phyloP scores from a whole-genome alignment of 2,888 invertebrate species.

The Tinea pellionella region DNA sequence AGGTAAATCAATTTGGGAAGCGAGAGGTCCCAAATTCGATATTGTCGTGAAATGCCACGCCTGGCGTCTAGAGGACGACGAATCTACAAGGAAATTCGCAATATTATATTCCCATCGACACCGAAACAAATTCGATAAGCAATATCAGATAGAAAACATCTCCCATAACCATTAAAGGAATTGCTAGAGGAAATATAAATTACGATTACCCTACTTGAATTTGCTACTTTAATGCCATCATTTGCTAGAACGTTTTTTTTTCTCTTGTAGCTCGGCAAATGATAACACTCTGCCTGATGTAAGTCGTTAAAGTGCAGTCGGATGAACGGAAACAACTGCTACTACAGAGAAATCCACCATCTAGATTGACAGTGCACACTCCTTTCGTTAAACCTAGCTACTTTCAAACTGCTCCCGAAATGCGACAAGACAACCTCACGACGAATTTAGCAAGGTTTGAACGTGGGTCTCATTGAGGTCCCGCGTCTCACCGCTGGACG shows the following conservation, averaged over 20 bases:
- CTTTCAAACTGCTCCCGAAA: too few relatives aligned
- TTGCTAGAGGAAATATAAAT: conserved; percentile 1
- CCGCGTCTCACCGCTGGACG: too few relatives aligned
- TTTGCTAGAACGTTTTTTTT: background rate
- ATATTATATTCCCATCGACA: conserved; percentile 14
- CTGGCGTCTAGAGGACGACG: conserved; percentile 13
- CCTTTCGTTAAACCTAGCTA: too few relatives aligned
- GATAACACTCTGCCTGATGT: too few relatives aligned
- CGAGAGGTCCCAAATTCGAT: conserved; percentile 60
- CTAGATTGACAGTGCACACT: too few relatives aligned
- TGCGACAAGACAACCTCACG: too few relatives aligned
- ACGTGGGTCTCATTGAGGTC: too few relatives aligned
- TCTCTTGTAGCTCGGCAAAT: too few relatives aligned
- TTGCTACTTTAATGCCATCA: background rate
- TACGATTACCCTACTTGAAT: background rate
- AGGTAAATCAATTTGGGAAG: conserved; percentile 58
- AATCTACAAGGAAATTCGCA: conserved; percentile 7
- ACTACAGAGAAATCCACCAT: too few relatives aligned
- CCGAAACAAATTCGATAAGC: conserved; percentile 13
- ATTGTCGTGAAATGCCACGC: conserved; percentile 24
- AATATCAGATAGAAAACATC: conserved; percentile 12
- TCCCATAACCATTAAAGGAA: conserved; percentile 1
- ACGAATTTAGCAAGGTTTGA: too few relatives aligned
- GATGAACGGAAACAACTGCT: too few relatives aligned
- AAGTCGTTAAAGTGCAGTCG: too few relatives aligned